Percentiles rank a stretch among this genome's conserved stretches.
Conservation (phyloP, 2,888 invertebrate genomes). For the Chironomus tentans region DNA sequence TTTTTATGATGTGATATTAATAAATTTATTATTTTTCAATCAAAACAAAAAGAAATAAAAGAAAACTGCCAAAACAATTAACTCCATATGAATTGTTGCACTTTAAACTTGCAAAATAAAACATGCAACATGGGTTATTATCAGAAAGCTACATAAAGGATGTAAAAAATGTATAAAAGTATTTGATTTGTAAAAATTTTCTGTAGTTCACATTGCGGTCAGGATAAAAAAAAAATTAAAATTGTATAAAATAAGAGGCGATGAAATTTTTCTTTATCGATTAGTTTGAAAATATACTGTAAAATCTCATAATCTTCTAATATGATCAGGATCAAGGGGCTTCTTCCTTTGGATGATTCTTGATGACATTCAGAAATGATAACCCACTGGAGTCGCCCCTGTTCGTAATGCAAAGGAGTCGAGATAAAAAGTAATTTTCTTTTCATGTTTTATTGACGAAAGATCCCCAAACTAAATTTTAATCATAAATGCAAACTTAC, state of each 20-base stretch:
- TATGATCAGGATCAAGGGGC: too few relatives aligned
- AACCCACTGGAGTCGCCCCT: too few relatives aligned
- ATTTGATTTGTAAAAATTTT: constrained; percentile 21
- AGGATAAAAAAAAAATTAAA: background rate
- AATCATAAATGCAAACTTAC: too few relatives aligned
- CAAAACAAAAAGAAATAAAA: background rate
- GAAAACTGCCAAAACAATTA: background rate
- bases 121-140: background rate
- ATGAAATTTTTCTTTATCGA: constrained; percentile 14
- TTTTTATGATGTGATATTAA: background rate
- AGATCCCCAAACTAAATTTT: too few relatives aligned
- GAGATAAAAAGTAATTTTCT: too few relatives aligned
- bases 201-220: background rate
- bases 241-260: constrained; percentile 19
- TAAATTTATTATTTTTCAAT: too few relatives aligned
- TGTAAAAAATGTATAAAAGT: constrained; percentile 9
- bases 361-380: too few relatives aligned
- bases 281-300: background rate
- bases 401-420: too few relatives aligned
- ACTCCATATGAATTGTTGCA: background rate
- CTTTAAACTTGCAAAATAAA: background rate
- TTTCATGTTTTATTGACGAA: too few relatives aligned
- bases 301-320: too few relatives aligned
- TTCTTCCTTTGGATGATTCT: too few relatives aligned
- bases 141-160: background rate